These are phyloP conservation scores for Stictocephala bisonia DNA, from an alignment of 2,888 invertebrate species.

Conservation along the genomic window DNA sequence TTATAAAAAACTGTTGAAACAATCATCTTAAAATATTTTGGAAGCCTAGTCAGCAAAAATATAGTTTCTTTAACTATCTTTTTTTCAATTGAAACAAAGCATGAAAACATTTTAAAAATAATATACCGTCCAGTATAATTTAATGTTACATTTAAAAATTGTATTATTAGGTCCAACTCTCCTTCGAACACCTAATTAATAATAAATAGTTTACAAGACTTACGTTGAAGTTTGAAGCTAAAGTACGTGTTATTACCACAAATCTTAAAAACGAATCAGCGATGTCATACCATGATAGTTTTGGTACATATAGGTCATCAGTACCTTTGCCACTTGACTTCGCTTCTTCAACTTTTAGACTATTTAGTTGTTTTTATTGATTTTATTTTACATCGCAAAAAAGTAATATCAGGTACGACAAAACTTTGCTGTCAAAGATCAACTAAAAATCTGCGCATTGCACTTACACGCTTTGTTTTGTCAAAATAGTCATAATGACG, in stretches of 20 bases:
- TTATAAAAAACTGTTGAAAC: background rate
- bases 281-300: constrained; percentile 19
- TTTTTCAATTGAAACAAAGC: too few relatives aligned
- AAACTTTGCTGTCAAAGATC: constrained; percentile 3
- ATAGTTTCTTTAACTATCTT: too few relatives aligned
- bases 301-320: constrained; percentile 32
- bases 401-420: constrained; percentile 4
- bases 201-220: constrained; percentile 7
- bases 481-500: background rate
- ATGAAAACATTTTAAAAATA: background rate
- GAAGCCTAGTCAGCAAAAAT: too few relatives aligned
- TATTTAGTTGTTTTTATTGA: constrained; percentile 12
- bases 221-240: constrained; percentile 32
- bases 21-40: too few relatives aligned
- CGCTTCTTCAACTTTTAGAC: constrained; percentile 12
- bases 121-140: background rate
- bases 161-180: background rate
- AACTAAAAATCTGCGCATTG: constrained; percentile 23
- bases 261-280: constrained; percentile 35
- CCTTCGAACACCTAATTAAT: constrained; percentile 2
- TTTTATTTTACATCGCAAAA: constrained; percentile 17
- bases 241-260: constrained; percentile 28
- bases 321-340: constrained; percentile 25
- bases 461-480: constrained; percentile 28
- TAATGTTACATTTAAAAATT: background rate